Base-by-base conservation (phyloP, 2,797 vertebrate genomes). In the Gymnocypris eckloni region DNA sequence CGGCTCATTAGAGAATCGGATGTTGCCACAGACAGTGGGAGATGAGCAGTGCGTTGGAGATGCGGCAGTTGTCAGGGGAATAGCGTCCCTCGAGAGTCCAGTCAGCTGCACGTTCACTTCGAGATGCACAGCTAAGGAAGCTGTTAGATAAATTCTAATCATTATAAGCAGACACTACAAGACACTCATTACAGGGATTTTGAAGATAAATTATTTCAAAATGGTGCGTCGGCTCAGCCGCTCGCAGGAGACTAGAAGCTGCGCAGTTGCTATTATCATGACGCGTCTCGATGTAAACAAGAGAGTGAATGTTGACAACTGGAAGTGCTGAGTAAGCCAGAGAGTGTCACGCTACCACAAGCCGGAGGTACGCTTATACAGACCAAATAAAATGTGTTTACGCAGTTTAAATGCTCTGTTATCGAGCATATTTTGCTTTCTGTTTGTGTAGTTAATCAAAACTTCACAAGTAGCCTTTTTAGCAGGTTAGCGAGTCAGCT, bases 1-100 rank as follows among this genome's bases (percentile, higher is more conserved):
- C 81, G 54, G 28, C 85, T 83, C 75, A 69, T 86, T 85, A 18
- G 50, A 18, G 86, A 54, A 54, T 54, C 80, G 50, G 37, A 41
- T 20, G 12, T 71, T 33, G 11, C 45, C 16, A 10, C 37, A 81
- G 73, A 52, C 52, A 0, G 13, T 15, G 37, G 52, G 80, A 54
- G 41, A 12, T 18, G 39, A 69, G 69, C 86, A 10, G 72, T 22
- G 71, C 56, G 18, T 70, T 41, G n/a, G 83, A 52, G 82, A 87
- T 87, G 80, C 89, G 48, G 81, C 87, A 89, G 88, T 89, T 90
- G 88, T 89, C 85, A 89, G 83, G 86, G 86, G 89, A 89, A 91
- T 90, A 89, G 88, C 87, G 90, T 86, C 79, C 33, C 28, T 64
- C n/a, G 48, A 54, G 67, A 70, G 66, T 82, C 33, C 73, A 52